These are phyloP conservation scores for Tenebrosternarchus preto DNA, from an alignment of 2,113 vertebrate species.

Conservation along the genomic window DNA sequence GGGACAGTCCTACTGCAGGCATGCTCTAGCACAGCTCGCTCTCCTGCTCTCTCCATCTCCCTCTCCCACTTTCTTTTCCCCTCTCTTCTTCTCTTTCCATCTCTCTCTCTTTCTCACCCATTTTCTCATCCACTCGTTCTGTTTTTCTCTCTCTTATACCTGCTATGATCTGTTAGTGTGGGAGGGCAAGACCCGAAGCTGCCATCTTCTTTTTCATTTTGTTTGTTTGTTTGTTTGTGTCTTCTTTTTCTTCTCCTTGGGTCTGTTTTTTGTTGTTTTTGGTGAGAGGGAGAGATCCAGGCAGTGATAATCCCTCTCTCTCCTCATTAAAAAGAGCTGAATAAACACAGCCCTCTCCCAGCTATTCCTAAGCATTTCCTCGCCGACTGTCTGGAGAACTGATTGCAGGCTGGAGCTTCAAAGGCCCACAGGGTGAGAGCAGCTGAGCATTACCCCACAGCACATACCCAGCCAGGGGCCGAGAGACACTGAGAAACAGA, in stretches of 20 bases:
- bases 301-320: slow-evolving; percentile 78
- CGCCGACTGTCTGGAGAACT: slow-evolving; percentile 75
- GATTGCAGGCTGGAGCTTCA: slow-evolving; percentile 73
- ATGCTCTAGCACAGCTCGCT: slow-evolving; percentile 28
- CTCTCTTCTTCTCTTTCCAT: neutral
- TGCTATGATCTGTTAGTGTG: slow-evolving; percentile 63
- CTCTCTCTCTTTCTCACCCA: slow-evolving; percentile 51
- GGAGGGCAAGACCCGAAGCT: slow-evolving; percentile 78
- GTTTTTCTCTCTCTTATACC: slow-evolving; percentile 1
- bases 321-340: slow-evolving; percentile 81
- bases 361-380: slow-evolving; percentile 83
- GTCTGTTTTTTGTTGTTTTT: slow-evolving; percentile 20
- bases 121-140: neutral
- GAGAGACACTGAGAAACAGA: slow-evolving; percentile 17
- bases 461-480: slow-evolving; percentile 61
- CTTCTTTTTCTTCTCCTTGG: slow-evolving; percentile 21
- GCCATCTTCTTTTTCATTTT: slow-evolving; percentile 70
- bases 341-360: slow-evolving; percentile 82
- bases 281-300: slow-evolving; percentile 72
- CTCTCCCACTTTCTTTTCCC: slow-evolving; percentile 12
- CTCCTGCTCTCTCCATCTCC: too few relatives aligned
- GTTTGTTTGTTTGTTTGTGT: slow-evolving; percentile 58
- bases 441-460: slow-evolving; percentile 71
- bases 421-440: slow-evolving; percentile 67
- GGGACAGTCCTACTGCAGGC: slow-evolving; percentile 45